Percentiles rank a stretch among this genome's conserved stretches.
phyloP scores from a whole-genome alignment of 1,140 invertebrate genomes.

The Chironomus striatipennis region DNA sequence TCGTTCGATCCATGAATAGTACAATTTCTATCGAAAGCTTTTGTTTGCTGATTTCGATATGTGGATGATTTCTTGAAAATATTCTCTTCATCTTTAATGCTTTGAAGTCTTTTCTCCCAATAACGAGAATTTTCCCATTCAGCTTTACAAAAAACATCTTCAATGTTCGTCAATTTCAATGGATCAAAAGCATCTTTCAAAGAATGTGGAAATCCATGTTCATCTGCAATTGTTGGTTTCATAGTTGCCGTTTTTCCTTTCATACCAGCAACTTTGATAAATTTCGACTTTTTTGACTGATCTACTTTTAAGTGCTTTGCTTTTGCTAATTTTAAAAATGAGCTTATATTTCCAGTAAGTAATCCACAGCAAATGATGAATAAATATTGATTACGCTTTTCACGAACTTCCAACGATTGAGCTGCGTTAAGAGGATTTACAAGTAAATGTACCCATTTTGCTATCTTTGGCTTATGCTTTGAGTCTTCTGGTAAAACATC shows the following conservation, averaged over 20 bases:
- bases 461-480: not conserved
- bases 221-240: not conserved
- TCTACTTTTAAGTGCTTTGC: not conserved
- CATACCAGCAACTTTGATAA: not conserved
- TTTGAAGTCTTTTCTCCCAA: not conserved
- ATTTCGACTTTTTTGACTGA: not conserved
- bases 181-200: not conserved
- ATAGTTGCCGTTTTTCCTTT: not conserved
- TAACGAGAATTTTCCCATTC: not conserved
- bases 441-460: slow-evolving; percentile 7
- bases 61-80: not conserved
- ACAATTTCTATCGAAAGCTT: not conserved
- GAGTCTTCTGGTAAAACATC: too few relatives aligned
- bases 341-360: not conserved
- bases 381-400: not conserved
- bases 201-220: not conserved
- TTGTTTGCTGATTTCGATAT: not conserved
- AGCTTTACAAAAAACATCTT: not conserved
- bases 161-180: slow-evolving; percentile 2
- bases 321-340: not conserved
- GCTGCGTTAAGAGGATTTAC: not conserved
- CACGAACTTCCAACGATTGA: not conserved
- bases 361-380: not conserved
- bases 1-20: not conserved
- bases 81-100: not conserved